A percentile compares a stretch with the other conserved stretches of the same genome.
These are phyloP conservation scores for Parauchenoglanis punctatus DNA, from an alignment of 2,797 vertebrate species.

Conservation along the genomic window DNA sequence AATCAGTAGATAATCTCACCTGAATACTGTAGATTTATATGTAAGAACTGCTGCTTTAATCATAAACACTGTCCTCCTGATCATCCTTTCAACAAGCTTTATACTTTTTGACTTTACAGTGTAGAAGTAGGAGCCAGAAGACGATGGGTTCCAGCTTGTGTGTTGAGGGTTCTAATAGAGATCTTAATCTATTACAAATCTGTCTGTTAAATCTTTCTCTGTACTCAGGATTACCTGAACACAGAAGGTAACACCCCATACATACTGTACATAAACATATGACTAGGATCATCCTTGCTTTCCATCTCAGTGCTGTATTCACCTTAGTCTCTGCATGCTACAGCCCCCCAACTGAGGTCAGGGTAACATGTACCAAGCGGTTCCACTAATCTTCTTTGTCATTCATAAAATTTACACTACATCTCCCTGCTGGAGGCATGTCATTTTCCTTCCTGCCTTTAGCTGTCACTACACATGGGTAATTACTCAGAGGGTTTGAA, in stretches of 20 bases:
- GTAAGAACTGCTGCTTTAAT: neutral
- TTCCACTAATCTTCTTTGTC: constrained; percentile 82
- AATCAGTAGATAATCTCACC: neutral
- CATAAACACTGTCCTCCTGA: neutral
- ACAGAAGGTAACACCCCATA: neutral
- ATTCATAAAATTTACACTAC: constrained; percentile 86
- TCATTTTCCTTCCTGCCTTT: constrained; percentile 79
- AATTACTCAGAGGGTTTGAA: constrained; percentile 79
- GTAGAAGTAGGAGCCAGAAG: neutral
- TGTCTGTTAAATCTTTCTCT: neutral
- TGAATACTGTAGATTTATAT: neutral
- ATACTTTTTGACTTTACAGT: neutral
- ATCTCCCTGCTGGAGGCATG: constrained; percentile 81
- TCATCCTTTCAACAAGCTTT: neutral
- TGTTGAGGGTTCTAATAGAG: neutral
- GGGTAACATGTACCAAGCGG: constrained; percentile 76
- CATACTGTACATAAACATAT: neutral
- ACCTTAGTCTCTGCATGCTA: constrained; percentile 63
- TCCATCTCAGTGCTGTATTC: constrained; percentile 43
- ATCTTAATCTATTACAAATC: neutral
- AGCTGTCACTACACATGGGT: constrained; percentile 80
- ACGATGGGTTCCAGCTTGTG: neutral
- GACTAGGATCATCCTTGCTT: constrained; percentile 10
- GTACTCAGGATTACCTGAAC: neutral
- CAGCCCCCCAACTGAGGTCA: constrained; percentile 74